Evolutionary conservation across 2,113 vertebrate genomes (phyloP).

Genomic region (Elephas maximus): DNA sequence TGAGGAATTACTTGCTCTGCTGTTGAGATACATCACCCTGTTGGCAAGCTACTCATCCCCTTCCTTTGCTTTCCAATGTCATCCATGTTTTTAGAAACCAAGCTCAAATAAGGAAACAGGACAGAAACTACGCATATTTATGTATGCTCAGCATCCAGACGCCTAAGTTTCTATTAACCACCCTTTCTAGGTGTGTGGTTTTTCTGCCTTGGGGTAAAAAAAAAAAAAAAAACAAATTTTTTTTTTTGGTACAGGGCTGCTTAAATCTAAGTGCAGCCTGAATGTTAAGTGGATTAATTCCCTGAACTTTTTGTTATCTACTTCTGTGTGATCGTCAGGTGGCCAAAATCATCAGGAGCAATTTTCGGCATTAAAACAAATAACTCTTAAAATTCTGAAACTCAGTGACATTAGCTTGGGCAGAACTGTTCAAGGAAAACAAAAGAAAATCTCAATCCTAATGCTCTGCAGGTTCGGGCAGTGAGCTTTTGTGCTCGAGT

Average conservation of each 20-base stretch:
- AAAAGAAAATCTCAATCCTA: neutral
- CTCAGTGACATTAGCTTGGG: constrained; percentile 22
- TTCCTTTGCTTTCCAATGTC: neutral
- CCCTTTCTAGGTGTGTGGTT: neutral
- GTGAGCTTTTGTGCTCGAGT: neutral
- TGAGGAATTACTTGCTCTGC: neutral
- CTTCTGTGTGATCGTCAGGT: neutral
- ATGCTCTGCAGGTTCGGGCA: neutral
- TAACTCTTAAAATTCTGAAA: constrained; percentile 41
- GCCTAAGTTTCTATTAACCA: neutral
- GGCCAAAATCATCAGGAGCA: constrained; percentile 49
- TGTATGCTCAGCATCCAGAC: neutral
- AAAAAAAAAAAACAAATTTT: too few species aligned
- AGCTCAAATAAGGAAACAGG: constrained; percentile 18
- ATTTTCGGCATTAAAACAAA: constrained; percentile 46
- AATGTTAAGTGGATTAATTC: neutral
- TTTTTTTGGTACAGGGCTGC: neutral
- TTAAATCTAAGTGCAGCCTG: neutral
- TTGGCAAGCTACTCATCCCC: neutral
- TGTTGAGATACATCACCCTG: neutral
- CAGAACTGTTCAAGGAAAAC: constrained; percentile 35
- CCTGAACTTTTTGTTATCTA: neutral
- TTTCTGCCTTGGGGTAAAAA: neutral
- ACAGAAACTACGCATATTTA: neutral
- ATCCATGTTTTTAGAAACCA: neutral